Conservation (phyloP, 2,797 vertebrate genomes). For the Acestrorhynchus altus region DNA sequence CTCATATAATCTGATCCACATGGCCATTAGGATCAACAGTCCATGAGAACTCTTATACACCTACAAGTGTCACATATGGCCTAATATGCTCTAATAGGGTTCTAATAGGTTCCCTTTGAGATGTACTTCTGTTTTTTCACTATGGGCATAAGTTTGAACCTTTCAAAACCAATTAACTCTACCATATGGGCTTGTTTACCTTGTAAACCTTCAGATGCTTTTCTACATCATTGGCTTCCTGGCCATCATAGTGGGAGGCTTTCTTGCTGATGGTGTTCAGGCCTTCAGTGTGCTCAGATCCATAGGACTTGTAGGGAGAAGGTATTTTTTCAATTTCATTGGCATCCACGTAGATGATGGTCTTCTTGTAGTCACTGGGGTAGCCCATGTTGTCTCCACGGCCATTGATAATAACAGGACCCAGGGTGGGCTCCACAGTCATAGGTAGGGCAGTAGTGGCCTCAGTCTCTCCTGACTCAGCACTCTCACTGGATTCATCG, state of each 20-base stretch:
- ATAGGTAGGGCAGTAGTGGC: constrained; percentile 49
- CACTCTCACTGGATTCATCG: constrained; percentile 69
- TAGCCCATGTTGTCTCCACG: constrained; percentile 78
- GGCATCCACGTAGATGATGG: constrained; percentile 70
- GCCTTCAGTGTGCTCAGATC: constrained; percentile 44
- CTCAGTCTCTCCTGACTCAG: constrained; percentile 72
- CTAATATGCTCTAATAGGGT: too few species aligned
- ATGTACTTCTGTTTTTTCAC: too few species aligned
- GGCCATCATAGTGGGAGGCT: constrained; percentile 59
- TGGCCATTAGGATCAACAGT: too few species aligned
- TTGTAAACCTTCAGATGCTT: constrained; percentile 76
- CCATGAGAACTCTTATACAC: too few species aligned
- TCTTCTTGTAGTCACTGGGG: constrained; percentile 76
- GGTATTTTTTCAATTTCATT: constrained; percentile 75
- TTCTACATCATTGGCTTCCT: constrained; percentile 74
- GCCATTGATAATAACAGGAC: constrained; percentile 62
- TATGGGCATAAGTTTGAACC: too few species aligned
- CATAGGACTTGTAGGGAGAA: constrained; percentile 74
- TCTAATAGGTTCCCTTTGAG: too few species aligned
- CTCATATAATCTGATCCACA: too few species aligned
- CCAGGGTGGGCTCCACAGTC: constrained; percentile 62
- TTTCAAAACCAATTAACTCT: too few species aligned
- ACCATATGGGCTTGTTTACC: constrained; percentile 60
- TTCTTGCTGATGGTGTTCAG: constrained; percentile 66
- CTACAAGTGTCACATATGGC: too few species aligned